phyloP scores from a whole-genome alignment of 1,140 invertebrate genomes.

The Cheumatopsyche charites region DNA sequence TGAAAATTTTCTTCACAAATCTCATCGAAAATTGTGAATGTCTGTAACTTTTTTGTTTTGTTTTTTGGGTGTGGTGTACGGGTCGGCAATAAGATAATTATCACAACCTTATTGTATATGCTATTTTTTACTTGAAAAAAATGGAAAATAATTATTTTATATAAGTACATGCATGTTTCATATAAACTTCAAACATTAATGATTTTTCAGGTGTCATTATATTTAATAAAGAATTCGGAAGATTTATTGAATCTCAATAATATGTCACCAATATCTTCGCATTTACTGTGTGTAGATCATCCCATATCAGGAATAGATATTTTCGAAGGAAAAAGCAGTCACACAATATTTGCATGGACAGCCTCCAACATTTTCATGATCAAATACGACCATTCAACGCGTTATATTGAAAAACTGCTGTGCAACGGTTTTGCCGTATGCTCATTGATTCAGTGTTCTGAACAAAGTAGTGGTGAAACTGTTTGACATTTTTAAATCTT shows the following conservation, averaged over 20 bases:
- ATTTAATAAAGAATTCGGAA: slow-evolving; percentile 27
- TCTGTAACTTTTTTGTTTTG: no score
- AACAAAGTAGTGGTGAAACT: slow-evolving; percentile 7
- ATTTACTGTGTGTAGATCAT: slow-evolving; percentile 31
- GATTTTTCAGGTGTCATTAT: slow-evolving; percentile 29
- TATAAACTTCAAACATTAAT: no score
- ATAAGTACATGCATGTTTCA: no score
- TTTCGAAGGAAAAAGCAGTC: slow-evolving; percentile 33
- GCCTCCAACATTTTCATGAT: slow-evolving; percentile 34
- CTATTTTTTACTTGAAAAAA: no score
- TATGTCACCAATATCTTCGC: slow-evolving; percentile 29
- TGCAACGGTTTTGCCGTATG: slow-evolving; percentile 25
- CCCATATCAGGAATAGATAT: slow-evolving; percentile 39
- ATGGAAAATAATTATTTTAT: no score
- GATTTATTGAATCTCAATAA: slow-evolving; percentile 34
- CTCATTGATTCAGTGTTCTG: slow-evolving; percentile 26
- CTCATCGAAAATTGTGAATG: no score
- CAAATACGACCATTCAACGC: slow-evolving; percentile 32
- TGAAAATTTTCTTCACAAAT: no score
- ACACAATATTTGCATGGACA: slow-evolving; percentile 39
- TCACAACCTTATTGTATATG: no score
- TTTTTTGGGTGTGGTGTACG: no score
- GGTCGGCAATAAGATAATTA: no score
- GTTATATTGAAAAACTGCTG: slow-evolving; percentile 15
- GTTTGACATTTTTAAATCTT: neutral